Base-by-base conservation (phyloP, 1,140 invertebrate genomes). In the Asbolus verrucosus region DNA sequence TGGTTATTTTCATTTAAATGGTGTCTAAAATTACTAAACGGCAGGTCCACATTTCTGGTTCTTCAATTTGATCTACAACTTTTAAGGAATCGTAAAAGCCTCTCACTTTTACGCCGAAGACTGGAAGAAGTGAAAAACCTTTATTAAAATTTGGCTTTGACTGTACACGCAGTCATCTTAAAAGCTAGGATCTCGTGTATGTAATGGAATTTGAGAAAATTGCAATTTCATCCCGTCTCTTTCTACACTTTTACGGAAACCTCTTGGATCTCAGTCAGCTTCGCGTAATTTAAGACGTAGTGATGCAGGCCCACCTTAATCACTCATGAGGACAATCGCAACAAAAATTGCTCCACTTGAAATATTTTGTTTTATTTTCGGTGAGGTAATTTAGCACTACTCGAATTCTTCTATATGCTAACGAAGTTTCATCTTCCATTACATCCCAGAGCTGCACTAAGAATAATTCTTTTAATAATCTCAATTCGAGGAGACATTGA, bases 111-210 rank as follows among this genome's bases (percentile, higher is more conserved):
- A 30, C n/a, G 27, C 19, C 27, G 16, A 31, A 39, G 36, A 11
- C 8, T 24, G 16, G 61, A 39, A 59, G 24, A 68, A 68, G 21
- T 39, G 65, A 67, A 67, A 67, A 54, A 50, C 65, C 36, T 60
- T 54, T 68, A 68, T 68, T 68, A 68, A 68, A 68, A 68, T 68
- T 68, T 68, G 30, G 31, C 50, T 41, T 38, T 27, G 66, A 41
- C 16, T 68, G 66, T 68, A 68, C 66, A 68, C 66, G 66, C 66
- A 68, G 46, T 68, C 66, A 60, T 68, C 66, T 68, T 68, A 68
- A 68, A 68, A 68, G 66, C 66, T 16, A 18, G 54, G 46, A 59
- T 41, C 66, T 39, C 46, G 66, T 59, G 66, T 68, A 68, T 68
- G 66, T 68, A 68, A 68, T 68, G 30, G 50, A 68, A 60, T 60